Evolutionary conservation across 2,888 invertebrate genomes (phyloP), one percentile per base, ranked within the genome.

Genomic region (Oegoconia quadripuncta): DNA sequence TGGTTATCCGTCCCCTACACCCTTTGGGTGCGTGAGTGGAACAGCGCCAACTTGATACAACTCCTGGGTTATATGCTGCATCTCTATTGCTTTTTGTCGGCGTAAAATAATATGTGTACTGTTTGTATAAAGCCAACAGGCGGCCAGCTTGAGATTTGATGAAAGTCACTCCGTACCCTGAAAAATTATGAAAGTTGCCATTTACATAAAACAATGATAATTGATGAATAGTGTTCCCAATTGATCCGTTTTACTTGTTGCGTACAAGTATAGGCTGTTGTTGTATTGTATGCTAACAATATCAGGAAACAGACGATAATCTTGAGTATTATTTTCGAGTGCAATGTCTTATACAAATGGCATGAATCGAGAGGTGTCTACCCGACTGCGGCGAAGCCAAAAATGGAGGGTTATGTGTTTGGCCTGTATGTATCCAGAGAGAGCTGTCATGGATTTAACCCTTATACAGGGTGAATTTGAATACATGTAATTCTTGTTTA

Each of bases 81-180:
- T 32, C 11, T 9, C 36, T 37, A n/a, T 26, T 8, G 26, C 9
- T 26, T 26, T 39, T 13, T 33, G 33, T 35, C 27, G 11, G 23
- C n/a, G n/a, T 27, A 14, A 13, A 27, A 27, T 38, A 46, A 23
- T 46, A 46, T 0, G 46, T 46, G 16, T 37, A 41, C 4, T 37
- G 33, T 5, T 39, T 38, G 15, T 11, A 25, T 15, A 37, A 15
- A 5, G 34, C 25, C n/a, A 43, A 30, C 11, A 34, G 18, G n/a
- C 26, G 43, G 3, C 34, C 46, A 12, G 8, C 7, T 17, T n/a
- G 12, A 7, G 35, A 36, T 20, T 14, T 18, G 15, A 36, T 16
- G 11, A 36, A 15, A 3, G 7, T 3, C 7, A 36, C 2, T 2
- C 15, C 27, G 16, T n/a, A n/a, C n/a, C 17, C 25, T 3, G 13